Evolutionary conservation across 2,888 invertebrate genomes (phyloP), one percentile per base, ranked within the genome.

Genomic region (Rhagophthalmus giganteus): DNA sequence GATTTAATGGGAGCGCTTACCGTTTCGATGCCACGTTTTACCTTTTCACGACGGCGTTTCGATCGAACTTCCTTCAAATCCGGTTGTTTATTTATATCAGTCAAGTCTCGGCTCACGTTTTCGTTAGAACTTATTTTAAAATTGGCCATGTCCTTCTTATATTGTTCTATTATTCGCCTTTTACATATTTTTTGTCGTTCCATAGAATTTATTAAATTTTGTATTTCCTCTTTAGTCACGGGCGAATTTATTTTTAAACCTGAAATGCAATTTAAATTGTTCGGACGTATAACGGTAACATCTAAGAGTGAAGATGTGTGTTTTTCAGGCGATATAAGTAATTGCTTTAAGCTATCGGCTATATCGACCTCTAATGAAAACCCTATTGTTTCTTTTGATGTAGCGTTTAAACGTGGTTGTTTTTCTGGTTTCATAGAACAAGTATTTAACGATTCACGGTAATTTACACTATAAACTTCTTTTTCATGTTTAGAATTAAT

Each of bases 341-440:
- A 61, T 12, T 68, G 63, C 28, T 63, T 64, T 2, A 70, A 60
- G 40, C 67, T 68, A 30, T 69, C 67, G 41, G 69, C 67, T 56
- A 73, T 69, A 56, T 74, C 72, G 2, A 73, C 63, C 52, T 74
- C 73, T 12, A 74, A 54, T 9, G 65, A 68, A 10, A 72, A 57
- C 52, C 68, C 68, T 12, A 66, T 60, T 50, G 50, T 51, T 51
- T 41, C 35, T 30, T 42, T 12, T 24, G 47, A 38, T 7, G 25
- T 25, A 26, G 27, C 20, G 8, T 14, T 24, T 13, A 10, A n/a
- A 27, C 2, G 10, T 2, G 28, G 13, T 16, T 13, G 4, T 27
- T 15, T 38, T 2, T 14, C 2, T 0, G 9, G 12, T 12, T 41
- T 15, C 5, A 12, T 9, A n/a, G 26, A 9, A 14, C 25, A 20